Base-by-base conservation (phyloP, 2,888 invertebrate genomes). In the Tillus elongatus region DNA sequence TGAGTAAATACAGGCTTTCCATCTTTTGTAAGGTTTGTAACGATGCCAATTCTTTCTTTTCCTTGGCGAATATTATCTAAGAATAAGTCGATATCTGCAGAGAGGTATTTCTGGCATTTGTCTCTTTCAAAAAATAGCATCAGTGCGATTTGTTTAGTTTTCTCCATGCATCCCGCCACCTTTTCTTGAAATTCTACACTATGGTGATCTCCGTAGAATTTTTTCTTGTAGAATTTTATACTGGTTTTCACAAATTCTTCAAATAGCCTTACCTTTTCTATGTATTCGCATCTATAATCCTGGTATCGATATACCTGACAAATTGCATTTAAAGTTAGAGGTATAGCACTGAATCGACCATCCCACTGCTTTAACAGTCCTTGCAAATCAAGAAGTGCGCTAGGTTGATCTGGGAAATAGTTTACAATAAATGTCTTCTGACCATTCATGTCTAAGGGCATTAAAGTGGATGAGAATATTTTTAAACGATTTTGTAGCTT, bases 251-350 rank as follows among this genome's bases (percentile, higher is more conserved):
- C 24, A 19, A 8, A 19, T 19, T 19, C 6, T n/a, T 19, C 6
- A 8, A 19, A 8, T n/a, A 19, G 24, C 6, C 24, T 19, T 19
- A 19, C n/a, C 24, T 19, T n/a, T 6, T 19, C 24, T 6, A 19
- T 6, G n/a, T 19, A 8, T 19, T 19, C 24, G 24, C 6, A 8
- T 19, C n/a, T 19, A 19, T 8, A 19, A 6, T 19, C n/a, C 6
- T 19, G 24, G 24, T 19, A 8, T 19, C n/a, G 6, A 19, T 8
- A 19, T n/a, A 19, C 24, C n/a, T 19, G 6, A 6, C 24, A 19
- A n/a, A 19, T 19, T n/a, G n/a, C n/a, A n/a, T 19, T 19, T 19
- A 19, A 19, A n/a, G n/a, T 19, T 19, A 19, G n/a, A 19, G 24
- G 24, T n/a, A 19, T 19, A 8, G 6, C 24, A 8, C 6, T 19